These are phyloP conservation scores for Cassiopea xamachana DNA, from an alignment of 30 jellyfish, hydroid and myxozoan species.

Conservation along the genomic window DNA sequence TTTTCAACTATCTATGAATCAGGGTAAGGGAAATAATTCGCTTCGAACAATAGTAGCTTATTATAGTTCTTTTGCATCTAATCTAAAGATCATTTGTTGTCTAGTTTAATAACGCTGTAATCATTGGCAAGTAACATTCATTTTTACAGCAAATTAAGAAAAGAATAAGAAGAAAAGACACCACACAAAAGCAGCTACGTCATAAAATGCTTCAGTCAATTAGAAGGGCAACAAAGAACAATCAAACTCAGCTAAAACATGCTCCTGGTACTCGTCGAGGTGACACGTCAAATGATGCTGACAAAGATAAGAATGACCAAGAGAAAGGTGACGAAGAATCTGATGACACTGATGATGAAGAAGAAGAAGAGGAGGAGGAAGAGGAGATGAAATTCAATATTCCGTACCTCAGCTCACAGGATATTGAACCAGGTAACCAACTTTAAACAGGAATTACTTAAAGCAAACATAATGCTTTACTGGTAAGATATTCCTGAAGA, in stretches of 20 bases:
- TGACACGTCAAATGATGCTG: background rate
- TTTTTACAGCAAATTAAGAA: background rate
- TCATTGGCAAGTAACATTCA: too few species aligned
- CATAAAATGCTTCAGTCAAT: background rate
- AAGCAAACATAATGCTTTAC: background rate
- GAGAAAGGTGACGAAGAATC: slow-evolving; percentile 9
- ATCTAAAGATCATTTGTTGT: too few species aligned
- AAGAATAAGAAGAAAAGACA: background rate
- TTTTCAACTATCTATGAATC: too few species aligned
- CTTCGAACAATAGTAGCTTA: too few species aligned
- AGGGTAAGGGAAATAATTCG: too few species aligned
- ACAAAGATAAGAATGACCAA: background rate
- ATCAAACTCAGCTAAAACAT: background rate
- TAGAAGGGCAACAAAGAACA: background rate
- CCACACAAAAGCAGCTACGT: background rate
- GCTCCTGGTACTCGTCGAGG: background rate
- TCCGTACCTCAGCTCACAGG: slow-evolving; percentile 49
- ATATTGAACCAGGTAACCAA: slow-evolving; percentile 32
- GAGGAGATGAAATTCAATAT: slow-evolving; percentile 44
- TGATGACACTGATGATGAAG: slow-evolving; percentile 4
- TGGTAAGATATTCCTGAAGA: background rate
- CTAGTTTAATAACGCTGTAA: too few species aligned
- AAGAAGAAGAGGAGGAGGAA: slow-evolving; percentile 41
- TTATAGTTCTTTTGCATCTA: too few species aligned
- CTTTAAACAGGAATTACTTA: background rate